Conservation (phyloP, 2,888 invertebrate species). For the Caenorhabditis doughertyi region DNA sequence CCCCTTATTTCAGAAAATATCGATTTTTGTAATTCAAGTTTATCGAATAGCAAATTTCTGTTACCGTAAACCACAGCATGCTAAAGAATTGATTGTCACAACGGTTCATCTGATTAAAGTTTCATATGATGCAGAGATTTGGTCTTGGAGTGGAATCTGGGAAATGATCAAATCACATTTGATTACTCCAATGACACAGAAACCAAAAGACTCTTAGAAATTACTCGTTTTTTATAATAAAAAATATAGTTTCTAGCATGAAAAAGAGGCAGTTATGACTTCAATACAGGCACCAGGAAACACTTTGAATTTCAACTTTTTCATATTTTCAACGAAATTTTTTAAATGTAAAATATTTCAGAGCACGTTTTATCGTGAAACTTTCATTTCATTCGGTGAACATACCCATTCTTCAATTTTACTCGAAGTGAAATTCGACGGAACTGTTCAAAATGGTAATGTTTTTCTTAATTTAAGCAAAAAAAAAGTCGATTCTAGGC, state of each 20-base stretch:
- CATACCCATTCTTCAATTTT: neutral
- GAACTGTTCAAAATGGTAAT: slow-evolving; percentile 2
- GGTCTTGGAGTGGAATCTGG: slow-evolving; percentile 37
- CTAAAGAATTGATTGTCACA: slow-evolving; percentile 20
- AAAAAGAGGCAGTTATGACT: too few species aligned
- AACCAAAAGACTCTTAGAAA: too few species aligned
- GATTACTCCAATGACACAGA: neutral
- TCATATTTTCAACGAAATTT: too few species aligned
- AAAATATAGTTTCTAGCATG: too few species aligned
- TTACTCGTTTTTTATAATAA: too few species aligned
- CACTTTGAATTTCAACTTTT: too few species aligned
- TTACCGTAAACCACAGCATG: slow-evolving; percentile 41
- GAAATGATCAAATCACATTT: slow-evolving; percentile 32
- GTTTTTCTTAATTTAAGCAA: too few species aligned
- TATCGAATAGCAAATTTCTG: slow-evolving; percentile 49
- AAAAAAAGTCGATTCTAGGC: neutral
- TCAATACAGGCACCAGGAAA: too few species aligned
- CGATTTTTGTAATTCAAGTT: slow-evolving; percentile 34
- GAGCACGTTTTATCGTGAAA: too few species aligned
- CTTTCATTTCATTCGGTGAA: too few species aligned
- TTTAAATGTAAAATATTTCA: too few species aligned
- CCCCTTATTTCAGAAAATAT: slow-evolving; percentile 19
- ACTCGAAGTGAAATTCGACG: neutral
- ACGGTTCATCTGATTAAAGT: slow-evolving; percentile 33
- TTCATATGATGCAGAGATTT: slow-evolving; percentile 40